phyloP scores from a whole-genome alignment of 2,888 invertebrate species.

The Cheilosia soror region DNA sequence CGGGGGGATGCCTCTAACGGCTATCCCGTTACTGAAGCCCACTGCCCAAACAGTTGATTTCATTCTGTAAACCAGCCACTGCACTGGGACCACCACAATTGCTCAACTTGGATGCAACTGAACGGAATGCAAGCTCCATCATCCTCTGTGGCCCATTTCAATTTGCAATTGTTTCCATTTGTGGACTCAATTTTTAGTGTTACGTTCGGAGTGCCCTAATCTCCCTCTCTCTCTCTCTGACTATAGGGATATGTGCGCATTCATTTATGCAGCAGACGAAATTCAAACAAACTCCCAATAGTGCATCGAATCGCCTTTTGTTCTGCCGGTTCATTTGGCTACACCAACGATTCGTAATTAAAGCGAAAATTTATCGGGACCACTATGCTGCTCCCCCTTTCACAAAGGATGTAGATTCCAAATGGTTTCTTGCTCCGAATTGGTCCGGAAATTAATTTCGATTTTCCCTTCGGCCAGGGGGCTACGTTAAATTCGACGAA shows the following conservation, averaged over 20 bases:
- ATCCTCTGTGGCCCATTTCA: conserved; percentile 71
- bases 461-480: conserved; percentile 62
- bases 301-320: conserved; percentile 68
- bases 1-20: background rate
- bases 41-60: conserved; percentile 24
- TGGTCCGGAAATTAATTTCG: conserved; percentile 73
- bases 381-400: background rate
- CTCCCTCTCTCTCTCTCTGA: conserved; percentile 6
- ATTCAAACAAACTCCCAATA: conserved; percentile 62
- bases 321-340: conserved; percentile 71
- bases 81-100: conserved; percentile 46
- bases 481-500: conserved; percentile 50
- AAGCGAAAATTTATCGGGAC: conserved; percentile 69
- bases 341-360: conserved; percentile 73
- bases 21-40: background rate
- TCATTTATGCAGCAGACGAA: conserved; percentile 34
- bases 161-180: conserved; percentile 73
- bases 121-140: conserved; percentile 14
- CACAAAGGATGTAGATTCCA: conserved; percentile 18
- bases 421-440: conserved; percentile 31
- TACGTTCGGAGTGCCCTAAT: background rate
- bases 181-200: conserved; percentile 68
- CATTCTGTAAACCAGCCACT: conserved; percentile 30
- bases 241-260: background rate
- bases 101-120: conserved; percentile 37